Percentiles rank a stretch among this genome's conserved stretches.
These are phyloP conservation scores for Vidua chalybeata DNA, from an alignment of 2,113 vertebrate species.

Conservation along the genomic window DNA sequence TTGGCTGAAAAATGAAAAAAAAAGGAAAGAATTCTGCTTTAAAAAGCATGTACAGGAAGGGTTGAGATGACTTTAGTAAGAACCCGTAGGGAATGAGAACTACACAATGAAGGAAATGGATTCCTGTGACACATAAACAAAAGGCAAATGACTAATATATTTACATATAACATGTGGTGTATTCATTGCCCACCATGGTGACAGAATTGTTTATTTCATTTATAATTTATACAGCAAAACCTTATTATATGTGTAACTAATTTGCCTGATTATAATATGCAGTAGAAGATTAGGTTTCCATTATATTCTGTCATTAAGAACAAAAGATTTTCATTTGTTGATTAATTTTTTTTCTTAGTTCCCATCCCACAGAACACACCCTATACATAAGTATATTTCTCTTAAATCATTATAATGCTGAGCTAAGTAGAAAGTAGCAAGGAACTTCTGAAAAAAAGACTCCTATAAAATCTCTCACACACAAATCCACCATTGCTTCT, in stretches of 20 bases:
- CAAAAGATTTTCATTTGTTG: conserved; percentile 68
- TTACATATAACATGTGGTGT: conserved; percentile 82
- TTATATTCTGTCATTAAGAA: conserved; percentile 76
- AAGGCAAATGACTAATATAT: conserved; percentile 83
- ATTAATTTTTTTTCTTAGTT: conserved; percentile 53
- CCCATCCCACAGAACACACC: background rate
- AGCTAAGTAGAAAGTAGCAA: conserved; percentile 12
- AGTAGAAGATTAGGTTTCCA: conserved; percentile 71
- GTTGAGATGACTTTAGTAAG: conserved; percentile 67
- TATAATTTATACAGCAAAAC: conserved; percentile 81
- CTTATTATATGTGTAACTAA: conserved; percentile 85
- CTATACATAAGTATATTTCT: background rate
- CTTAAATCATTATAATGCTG: background rate
- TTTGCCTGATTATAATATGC: conserved; percentile 79
- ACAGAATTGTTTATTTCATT: conserved; percentile 83
- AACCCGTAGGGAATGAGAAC: conserved; percentile 68
- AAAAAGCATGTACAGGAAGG: conserved; percentile 64
- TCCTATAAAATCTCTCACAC: background rate
- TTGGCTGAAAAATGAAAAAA: conserved; percentile 61
- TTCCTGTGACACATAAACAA: conserved; percentile 79
- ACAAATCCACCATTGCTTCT: background rate
- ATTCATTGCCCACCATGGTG: conserved; percentile 77
- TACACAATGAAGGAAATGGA: conserved; percentile 75
- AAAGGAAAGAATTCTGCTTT: conserved; percentile 62
- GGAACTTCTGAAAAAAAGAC: background rate